Percentiles rank a stretch among this genome's conserved stretches.
Conservation (phyloP, 2,797 vertebrate genomes). For the Enoplosus armatus region DNA sequence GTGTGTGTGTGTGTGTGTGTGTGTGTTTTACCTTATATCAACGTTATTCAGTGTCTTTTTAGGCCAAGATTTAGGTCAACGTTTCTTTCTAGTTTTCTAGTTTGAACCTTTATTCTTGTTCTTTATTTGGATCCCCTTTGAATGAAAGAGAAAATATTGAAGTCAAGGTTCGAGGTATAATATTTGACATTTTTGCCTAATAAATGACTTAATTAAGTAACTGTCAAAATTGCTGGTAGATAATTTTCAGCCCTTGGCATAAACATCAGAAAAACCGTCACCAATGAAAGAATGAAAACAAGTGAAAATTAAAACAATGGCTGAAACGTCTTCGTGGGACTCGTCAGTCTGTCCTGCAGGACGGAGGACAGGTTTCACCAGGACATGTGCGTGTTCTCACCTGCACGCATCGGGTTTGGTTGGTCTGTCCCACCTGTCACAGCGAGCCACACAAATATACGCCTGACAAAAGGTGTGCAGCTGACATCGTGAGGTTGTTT, state of each 20-base stretch:
- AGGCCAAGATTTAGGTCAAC: neutral
- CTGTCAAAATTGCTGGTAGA: too few species aligned
- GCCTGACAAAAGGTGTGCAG: neutral
- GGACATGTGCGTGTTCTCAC: neutral
- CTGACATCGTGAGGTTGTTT: neutral
- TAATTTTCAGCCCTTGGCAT: neutral
- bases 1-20: neutral
- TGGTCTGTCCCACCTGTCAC: neutral
- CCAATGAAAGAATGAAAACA: neutral
- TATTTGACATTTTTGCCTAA: neutral
- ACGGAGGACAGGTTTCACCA: neutral
- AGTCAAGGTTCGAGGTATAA: too few species aligned
- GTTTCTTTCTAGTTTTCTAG: neutral
- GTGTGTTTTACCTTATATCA: neutral
- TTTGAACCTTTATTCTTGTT: neutral
- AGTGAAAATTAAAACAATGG: accelerated
- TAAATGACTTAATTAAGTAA: neutral
- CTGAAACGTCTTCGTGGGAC: too few species aligned
- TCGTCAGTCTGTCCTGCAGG: neutral
- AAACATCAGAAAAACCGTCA: neutral
- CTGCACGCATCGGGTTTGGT: neutral
- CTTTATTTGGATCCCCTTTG: neutral
- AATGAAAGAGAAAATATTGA: neutral
- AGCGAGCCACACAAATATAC: neutral
- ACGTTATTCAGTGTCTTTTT: neutral